phyloP scores from a whole-genome alignment of 2,797 vertebrate genomes.

The Sebastes minor region DNA sequence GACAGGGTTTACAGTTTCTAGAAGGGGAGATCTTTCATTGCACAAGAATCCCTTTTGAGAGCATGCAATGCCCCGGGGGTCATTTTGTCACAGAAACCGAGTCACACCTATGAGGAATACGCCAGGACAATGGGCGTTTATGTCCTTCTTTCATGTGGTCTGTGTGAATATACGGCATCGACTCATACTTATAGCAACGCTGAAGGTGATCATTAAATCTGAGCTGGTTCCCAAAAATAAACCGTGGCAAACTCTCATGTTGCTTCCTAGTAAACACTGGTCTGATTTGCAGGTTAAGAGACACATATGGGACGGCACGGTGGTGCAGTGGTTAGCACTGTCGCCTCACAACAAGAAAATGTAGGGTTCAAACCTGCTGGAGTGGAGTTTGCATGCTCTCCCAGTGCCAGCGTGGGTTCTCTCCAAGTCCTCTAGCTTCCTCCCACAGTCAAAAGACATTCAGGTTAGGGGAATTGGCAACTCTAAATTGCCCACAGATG shows the following conservation, averaged over 20 bases:
- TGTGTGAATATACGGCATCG: conserved; percentile 17
- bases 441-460: too few relatives aligned
- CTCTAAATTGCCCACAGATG: not conserved
- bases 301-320: not conserved
- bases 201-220: conserved; percentile 36
- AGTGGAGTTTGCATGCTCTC: too few relatives aligned
- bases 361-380: not conserved
- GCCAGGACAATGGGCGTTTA: conserved; percentile 30
- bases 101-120: conserved; percentile 51
- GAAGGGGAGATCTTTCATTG: conserved; percentile 41
- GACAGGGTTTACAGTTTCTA: conserved; percentile 56
- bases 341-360: not conserved
- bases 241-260: not conserved
- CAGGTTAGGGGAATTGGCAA: not conserved
- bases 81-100: conserved; percentile 52
- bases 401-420: not conserved
- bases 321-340: not conserved
- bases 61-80: conserved; percentile 31
- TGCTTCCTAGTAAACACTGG: not conserved
- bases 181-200: conserved; percentile 2
- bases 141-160: conserved; percentile 39
- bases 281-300: not conserved
- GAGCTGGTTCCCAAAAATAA: conserved; percentile 56
- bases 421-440: not conserved
- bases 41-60: conserved; percentile 52